phyloP scores from a whole-genome alignment of 2,797 vertebrate species.

The Microchirus variegatus region DNA sequence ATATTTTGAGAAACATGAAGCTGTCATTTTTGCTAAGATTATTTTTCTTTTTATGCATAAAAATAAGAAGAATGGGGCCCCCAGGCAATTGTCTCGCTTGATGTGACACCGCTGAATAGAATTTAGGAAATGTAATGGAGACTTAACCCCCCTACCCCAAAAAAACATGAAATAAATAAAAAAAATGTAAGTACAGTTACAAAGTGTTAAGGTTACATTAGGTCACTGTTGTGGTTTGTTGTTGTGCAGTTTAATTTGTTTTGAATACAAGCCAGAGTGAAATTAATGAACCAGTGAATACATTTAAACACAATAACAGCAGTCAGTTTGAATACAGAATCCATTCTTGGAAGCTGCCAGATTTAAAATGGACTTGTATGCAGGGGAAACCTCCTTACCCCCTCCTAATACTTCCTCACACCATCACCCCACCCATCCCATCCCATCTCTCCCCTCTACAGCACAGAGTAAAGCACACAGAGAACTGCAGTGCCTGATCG shows the following conservation, averaged over 20 bases:
- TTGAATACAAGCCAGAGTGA: background rate
- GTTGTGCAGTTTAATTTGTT: background rate
- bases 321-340: slow-evolving; percentile 44
- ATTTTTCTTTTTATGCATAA: too few relatives aligned
- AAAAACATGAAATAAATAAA: too few relatives aligned
- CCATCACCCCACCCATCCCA: slow-evolving; percentile 53
- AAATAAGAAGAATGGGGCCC: too few relatives aligned
- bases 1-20: too few relatives aligned
- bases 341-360: slow-evolving; percentile 35
- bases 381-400: slow-evolving; percentile 38
- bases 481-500: slow-evolving; percentile 83
- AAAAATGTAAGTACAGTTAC: too few relatives aligned
- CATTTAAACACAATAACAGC: slow-evolving; percentile 36
- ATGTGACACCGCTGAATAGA: too few relatives aligned
- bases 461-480: slow-evolving; percentile 83
- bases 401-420: background rate
- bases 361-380: slow-evolving; percentile 33
- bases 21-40: too few relatives aligned
- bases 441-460: slow-evolving; percentile 59
- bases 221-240: too few relatives aligned
- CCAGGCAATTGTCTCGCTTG: too few relatives aligned
- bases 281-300: slow-evolving; percentile 25
- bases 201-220: too few relatives aligned
- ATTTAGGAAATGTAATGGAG: too few relatives aligned
- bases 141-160: too few relatives aligned